Conservation (phyloP, 30 jellyfish, hydroid and myxozoan species). For the Catostylus mosaicus region DNA sequence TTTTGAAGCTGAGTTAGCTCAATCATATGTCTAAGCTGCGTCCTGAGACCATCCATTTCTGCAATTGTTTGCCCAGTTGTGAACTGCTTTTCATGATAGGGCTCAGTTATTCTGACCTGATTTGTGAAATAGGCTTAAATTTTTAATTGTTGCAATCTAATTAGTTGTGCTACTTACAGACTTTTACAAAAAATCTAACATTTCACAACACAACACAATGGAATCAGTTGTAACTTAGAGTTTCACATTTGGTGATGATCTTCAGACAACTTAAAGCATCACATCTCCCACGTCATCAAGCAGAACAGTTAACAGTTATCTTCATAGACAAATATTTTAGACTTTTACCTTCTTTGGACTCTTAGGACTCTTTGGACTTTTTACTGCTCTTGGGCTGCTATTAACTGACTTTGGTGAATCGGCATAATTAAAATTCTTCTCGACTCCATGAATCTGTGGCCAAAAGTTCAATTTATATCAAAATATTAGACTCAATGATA, state of each 20-base stretch:
- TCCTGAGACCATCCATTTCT: constrained; percentile 70
- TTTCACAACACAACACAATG: no score
- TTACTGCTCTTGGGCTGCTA: not conserved
- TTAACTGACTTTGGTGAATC: not conserved
- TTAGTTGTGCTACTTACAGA: not conserved
- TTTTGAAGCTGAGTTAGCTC: constrained; percentile 35
- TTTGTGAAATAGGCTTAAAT: not conserved
- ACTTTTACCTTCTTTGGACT: constrained; percentile 41
- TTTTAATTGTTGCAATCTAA: not conserved
- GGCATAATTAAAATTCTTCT: no score
- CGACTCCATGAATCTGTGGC: no score
- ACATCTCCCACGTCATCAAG: no score
- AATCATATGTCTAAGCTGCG: constrained; percentile 63
- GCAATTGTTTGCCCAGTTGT: constrained; percentile 21
- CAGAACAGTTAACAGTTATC: no score
- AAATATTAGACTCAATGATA: no score
- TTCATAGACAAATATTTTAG: no score
- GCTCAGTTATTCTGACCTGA: constrained; percentile 53
- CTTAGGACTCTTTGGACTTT: constrained; percentile 9
- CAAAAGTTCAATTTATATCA: no score
- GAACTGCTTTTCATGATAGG: constrained; percentile 6
- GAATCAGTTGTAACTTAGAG: no score
- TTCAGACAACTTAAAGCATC: no score
- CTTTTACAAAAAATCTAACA: no score
- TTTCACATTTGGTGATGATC: no score